A percentile compares a stretch with the other conserved stretches of the same genome.
These are phyloP conservation scores for Drosophila melanica DNA, from an alignment of 1,140 invertebrate species.

Conservation along the genomic window DNA sequence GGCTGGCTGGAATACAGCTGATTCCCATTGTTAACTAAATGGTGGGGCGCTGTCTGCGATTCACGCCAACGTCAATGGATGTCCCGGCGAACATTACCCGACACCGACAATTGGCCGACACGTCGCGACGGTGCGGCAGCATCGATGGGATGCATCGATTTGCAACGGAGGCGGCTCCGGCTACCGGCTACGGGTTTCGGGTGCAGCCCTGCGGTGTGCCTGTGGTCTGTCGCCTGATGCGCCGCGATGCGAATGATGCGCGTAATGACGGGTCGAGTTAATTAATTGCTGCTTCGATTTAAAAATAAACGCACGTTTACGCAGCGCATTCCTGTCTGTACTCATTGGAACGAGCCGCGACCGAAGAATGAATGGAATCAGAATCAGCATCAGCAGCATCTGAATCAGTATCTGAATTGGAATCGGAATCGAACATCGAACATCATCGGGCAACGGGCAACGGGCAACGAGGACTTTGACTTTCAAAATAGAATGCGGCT, in stretches of 20 bases:
- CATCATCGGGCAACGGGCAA: too few species aligned
- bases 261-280: constrained; percentile 81
- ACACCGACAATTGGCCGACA: constrained; percentile 46
- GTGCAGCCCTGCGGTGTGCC: constrained; percentile 34
- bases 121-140: constrained; percentile 19
- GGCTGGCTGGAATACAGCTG: constrained; percentile 2
- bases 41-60: constrained; percentile 59
- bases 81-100: constrained; percentile 14
- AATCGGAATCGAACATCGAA: constrained; percentile 44
- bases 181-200: background rate
- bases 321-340: constrained; percentile 71
- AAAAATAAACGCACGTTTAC: constrained; percentile 79
- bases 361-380: constrained; percentile 73
- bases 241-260: constrained; percentile 76
- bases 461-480: constrained; percentile 57
- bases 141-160: background rate
- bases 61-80: constrained; percentile 69
- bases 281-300: constrained; percentile 81
- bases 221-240: constrained; percentile 80
- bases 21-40: constrained; percentile 68
- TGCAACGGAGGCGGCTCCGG: background rate
- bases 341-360: constrained; percentile 25
- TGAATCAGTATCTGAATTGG: constrained; percentile 38
- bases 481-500: constrained; percentile 58
- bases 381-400: constrained; percentile 23